phyloP scores from a whole-genome alignment of 2,888 invertebrate species.

The Acleris emargana region DNA sequence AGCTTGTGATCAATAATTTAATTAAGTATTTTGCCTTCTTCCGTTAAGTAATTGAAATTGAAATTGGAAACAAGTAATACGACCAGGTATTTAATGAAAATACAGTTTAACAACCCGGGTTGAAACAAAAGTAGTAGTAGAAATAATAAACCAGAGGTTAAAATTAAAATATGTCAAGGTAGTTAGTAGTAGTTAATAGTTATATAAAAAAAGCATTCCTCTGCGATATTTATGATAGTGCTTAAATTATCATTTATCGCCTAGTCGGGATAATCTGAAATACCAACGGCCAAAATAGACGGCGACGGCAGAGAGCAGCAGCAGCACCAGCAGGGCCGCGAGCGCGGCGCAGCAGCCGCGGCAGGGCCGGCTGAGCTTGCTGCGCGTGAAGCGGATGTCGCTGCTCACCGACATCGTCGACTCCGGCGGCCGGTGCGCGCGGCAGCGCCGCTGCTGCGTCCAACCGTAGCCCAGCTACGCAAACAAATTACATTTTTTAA shows the following conservation, averaged over 20 bases:
- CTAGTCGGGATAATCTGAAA: slow-evolving; percentile 15
- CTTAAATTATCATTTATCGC: too few species aligned
- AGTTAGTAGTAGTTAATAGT: too few species aligned
- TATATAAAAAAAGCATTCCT: too few species aligned
- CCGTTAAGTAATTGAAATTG: too few species aligned
- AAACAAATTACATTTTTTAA: slow-evolving; percentile 34
- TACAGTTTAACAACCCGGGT: too few species aligned
- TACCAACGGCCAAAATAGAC: slow-evolving; percentile 86
- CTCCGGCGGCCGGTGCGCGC: slow-evolving; percentile 84
- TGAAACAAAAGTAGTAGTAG: too few species aligned
- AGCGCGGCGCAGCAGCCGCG: slow-evolving; percentile 94
- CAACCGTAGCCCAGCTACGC: slow-evolving; percentile 74
- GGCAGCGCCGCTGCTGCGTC: slow-evolving; percentile 68
- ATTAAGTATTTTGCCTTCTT: too few species aligned
- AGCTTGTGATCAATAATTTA: slow-evolving; percentile 1
- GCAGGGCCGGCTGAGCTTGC: slow-evolving; percentile 92
- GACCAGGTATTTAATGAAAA: too few species aligned
- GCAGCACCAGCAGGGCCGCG: slow-evolving; percentile 91
- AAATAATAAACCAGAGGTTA: too few species aligned
- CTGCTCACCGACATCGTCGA: slow-evolving; percentile 94
- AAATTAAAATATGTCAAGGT: too few species aligned
- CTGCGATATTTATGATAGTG: too few species aligned
- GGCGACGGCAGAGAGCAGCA: slow-evolving; percentile 84
- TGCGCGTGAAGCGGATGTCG: slow-evolving; percentile 93
- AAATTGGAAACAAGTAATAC: too few species aligned